A percentile compares a stretch with the other conserved stretches of the same genome.
Evolutionary conservation across 2,797 vertebrate genomes (phyloP).

Genomic region (Melanotaenia pygmaea): DNA sequence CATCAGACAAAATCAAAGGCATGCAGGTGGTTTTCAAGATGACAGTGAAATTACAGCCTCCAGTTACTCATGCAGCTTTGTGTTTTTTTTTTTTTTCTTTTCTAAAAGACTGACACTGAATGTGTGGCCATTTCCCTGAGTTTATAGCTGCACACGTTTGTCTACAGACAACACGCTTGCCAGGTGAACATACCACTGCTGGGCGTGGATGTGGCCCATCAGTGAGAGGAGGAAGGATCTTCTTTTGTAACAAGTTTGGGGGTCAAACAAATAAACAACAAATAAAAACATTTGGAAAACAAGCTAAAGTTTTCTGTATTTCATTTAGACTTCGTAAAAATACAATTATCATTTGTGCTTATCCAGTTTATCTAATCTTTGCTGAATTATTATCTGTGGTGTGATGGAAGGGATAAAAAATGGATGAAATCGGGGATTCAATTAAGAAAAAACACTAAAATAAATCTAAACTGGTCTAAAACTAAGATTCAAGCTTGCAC

Average conservation of each 20-base stretch:
- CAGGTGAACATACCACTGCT: conserved; percentile 64
- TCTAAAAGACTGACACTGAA: background rate
- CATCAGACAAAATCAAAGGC: conserved; percentile 16
- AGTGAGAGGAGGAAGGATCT: conserved; percentile 19
- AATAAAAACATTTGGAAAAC: conserved; percentile 19
- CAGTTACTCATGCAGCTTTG: background rate
- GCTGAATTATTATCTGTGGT: conserved; percentile 11
- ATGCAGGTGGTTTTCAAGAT: conserved; percentile 19
- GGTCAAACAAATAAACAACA: conserved; percentile 14
- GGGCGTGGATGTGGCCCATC: conserved; percentile 50
- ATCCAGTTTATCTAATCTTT: conserved; percentile 29
- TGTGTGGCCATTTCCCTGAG: background rate
- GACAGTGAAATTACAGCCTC: conserved; percentile 45
- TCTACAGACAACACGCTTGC: conserved; percentile 25
- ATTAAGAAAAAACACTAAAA: conserved; percentile 11
- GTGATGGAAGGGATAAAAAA: conserved; percentile 1
- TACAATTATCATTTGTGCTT: background rate
- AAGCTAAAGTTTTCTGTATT: background rate
- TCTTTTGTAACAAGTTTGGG: conserved; percentile 1
- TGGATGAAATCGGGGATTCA: too few species aligned
- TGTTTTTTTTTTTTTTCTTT: background rate
- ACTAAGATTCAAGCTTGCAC: background rate
- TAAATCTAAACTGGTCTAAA: conserved; percentile 2
- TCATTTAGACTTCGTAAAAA: background rate
- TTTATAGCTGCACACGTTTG: conserved; percentile 18